These are phyloP conservation scores for Gallinago jamesoni DNA, from an alignment of 2,113 vertebrate genomes.

Conservation along the genomic window DNA sequence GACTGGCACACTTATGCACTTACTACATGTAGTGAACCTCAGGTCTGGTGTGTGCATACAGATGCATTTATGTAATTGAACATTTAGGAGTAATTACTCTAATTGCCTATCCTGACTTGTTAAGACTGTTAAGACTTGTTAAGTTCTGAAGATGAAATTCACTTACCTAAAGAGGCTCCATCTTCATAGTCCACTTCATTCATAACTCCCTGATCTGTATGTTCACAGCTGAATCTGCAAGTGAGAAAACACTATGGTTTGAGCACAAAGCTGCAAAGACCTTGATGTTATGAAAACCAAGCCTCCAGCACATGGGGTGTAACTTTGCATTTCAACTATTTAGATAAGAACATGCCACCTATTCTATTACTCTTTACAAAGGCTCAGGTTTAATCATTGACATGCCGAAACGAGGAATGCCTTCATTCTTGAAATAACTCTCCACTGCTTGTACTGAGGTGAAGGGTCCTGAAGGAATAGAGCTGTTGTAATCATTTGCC, in stretches of 20 bases:
- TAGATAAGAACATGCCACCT: not conserved
- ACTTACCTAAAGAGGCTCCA: not conserved
- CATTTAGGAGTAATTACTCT: constrained; percentile 8
- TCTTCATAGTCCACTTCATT: not conserved
- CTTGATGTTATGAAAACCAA: not conserved
- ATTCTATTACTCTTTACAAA: not conserved
- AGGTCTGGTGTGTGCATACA: not conserved
- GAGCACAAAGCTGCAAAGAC: not conserved
- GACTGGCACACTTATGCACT: not conserved
- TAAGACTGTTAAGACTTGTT: not conserved
- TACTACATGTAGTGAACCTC: not conserved
- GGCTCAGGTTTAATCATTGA: constrained; percentile 20
- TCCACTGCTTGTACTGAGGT: not conserved
- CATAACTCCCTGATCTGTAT: not conserved
- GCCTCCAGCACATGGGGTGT: not conserved
- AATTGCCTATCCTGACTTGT: not conserved
- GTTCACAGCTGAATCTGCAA: not conserved
- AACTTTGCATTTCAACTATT: not conserved
- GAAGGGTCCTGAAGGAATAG: not conserved
- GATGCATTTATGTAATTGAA: constrained; percentile 1
- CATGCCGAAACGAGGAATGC: not conserved
- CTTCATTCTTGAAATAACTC: not conserved
- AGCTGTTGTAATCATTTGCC: not conserved
- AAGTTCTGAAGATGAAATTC: not conserved
- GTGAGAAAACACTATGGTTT: not conserved